Evolutionary conservation across 2,888 invertebrate genomes (phyloP), one percentile per base, ranked within the genome.

Genomic region (Platynereis dumerilii): DNA sequence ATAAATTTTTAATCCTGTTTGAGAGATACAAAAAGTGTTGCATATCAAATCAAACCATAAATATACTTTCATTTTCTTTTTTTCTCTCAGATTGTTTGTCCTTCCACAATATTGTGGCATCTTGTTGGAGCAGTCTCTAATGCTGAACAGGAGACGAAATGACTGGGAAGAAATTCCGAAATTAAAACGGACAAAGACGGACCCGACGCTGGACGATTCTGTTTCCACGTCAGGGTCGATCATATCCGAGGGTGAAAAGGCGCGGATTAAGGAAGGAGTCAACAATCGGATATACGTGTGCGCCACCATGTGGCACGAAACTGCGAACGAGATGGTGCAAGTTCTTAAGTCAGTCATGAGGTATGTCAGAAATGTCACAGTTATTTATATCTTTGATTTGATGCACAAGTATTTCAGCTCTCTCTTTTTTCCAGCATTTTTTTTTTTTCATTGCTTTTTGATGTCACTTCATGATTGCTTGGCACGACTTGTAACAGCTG

Each of bases 81-180:
- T 5, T 58, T 22, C 15, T 63, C 69, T 1, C 74, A 86, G 86
- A 60, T 86, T 99, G 62, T 99, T 95, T 80, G 92, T 97, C 0
- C 88, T 91, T 7, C 97, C 98, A 0, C 94, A 96, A 92, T 96
- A 97, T 85, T 92, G 92, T 78, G 90, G 92, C 0, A 85, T 95
- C 24, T 86, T 99, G 20, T 93, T 97, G 68, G 98, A 98, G 84
- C 97, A 98, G 85, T 94, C 95, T 22, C 89, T 99, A 88, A 93
- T 94, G 10, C 85, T 97, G 73, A 96, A 98, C 82, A 86, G 98
- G 70, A 76, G 93, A 76, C 87, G 94, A 66, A 93, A 96, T 78
- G 95, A 96, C 82, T 92, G 93, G 77, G 76, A 77, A 34, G 68
- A 69, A 12, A 28, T 68, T n/a, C 65, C 70, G 29, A 69, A 69